Evolutionary conservation across 2,888 invertebrate genomes (phyloP).

Genomic region (Parochlus steinenii): DNA sequence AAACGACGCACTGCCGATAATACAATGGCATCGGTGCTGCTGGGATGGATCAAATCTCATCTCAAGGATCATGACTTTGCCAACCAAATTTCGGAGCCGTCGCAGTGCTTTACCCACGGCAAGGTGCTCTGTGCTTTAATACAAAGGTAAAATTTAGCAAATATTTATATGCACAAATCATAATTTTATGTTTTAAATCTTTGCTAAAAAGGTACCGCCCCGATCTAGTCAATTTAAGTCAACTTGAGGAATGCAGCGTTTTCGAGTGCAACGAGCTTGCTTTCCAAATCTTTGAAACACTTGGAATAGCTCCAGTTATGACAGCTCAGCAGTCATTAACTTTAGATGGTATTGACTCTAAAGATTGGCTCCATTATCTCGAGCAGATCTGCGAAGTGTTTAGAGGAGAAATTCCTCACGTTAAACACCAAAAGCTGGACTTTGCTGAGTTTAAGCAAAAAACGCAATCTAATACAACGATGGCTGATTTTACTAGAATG

Average conservation of each 20-base stretch:
- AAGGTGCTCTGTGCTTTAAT: constrained; percentile 29
- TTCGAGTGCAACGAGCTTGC: constrained; percentile 61
- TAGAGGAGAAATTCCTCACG: constrained; percentile 77
- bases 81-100: constrained; percentile 25
- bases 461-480: constrained; percentile 21
- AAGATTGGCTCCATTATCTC: constrained; percentile 55
- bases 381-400: constrained; percentile 80
- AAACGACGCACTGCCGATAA: constrained; percentile 28
- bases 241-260: constrained; percentile 44
- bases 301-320: constrained; percentile 56
- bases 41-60: constrained; percentile 29
- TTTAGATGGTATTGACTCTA: constrained; percentile 24
- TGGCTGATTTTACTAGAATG: constrained; percentile 8
- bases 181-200: not conserved
- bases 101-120: constrained; percentile 28
- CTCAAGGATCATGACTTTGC: constrained; percentile 25
- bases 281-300: constrained; percentile 75
- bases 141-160: constrained; percentile 22
- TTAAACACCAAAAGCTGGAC: constrained; percentile 54
- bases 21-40: constrained; percentile 23
- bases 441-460: constrained; percentile 29
- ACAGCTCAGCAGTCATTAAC: constrained; percentile 49
- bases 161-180: not conserved
- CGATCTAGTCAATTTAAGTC: constrained; percentile 63
- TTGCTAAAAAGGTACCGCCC: constrained; percentile 56